These are phyloP conservation scores for Brachyalestes nurse DNA, from an alignment of 2,797 vertebrate species.

Conservation along the genomic window DNA sequence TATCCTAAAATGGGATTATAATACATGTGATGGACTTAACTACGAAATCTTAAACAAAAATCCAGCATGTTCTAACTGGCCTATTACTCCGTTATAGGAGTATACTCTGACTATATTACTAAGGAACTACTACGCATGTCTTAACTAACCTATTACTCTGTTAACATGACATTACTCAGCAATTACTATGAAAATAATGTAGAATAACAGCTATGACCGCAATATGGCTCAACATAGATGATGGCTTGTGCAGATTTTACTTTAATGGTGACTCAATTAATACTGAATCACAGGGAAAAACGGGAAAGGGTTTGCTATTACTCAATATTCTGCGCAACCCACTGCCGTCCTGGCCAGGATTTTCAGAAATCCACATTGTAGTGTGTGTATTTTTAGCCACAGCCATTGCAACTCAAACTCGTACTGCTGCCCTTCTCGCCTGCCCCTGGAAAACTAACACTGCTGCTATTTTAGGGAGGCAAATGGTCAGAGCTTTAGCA, in stretches of 20 bases:
- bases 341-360: background rate
- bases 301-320: background rate
- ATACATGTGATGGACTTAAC: background rate
- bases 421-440: background rate
- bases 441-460: slow-evolving; percentile 60
- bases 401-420: slow-evolving; percentile 1
- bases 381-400: slow-evolving; percentile 19
- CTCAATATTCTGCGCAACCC: background rate
- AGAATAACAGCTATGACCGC: too few species aligned
- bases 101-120: too few species aligned
- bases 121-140: too few species aligned
- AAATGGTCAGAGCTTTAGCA: slow-evolving; percentile 50
- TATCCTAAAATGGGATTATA: background rate
- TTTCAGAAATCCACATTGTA: background rate
- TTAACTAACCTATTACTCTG: too few species aligned
- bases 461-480: slow-evolving; percentile 62
- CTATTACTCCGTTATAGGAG: background rate
- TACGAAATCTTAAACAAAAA: background rate
- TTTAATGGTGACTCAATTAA: too few species aligned
- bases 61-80: background rate
- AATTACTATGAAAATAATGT: too few species aligned
- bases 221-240: too few species aligned
- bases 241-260: too few species aligned
- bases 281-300: too few species aligned
- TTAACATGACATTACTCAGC: too few species aligned